Evolutionary conservation across 1,140 invertebrate species (phyloP), one percentile per base, ranked within the genome.

Genomic region (Calephelis virginiensis): DNA sequence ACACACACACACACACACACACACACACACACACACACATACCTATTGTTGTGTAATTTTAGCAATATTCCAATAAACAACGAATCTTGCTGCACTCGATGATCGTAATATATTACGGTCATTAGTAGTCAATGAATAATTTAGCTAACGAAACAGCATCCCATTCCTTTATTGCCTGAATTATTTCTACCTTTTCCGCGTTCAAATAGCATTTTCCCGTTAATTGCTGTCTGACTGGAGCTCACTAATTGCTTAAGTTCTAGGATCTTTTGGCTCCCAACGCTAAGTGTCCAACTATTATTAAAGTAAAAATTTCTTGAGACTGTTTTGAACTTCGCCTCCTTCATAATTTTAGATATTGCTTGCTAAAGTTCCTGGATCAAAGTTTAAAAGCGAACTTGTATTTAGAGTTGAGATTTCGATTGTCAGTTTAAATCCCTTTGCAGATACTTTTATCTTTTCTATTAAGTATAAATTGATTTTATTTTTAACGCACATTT

Each of bases 201-300:
- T 83, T 85, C 83, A 85, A 87, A 88, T 88, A 85, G 82, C 82
- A 85, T 86, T 74, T 83, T 83, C 80, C 75, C 83, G 73, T 86
- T 89, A 89, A 89, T 89, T 89, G 85, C 86, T 86, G 86, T 89
- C 85, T 83, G 83, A 81, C 82, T 87, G 73, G 81, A 82, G 75
- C 80, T 84, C 82, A 81, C 86, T 89, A 89, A 89, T 89, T 89
- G 86, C 86, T 89, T 88, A 89, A 89, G 84, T 88, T 89, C 83
- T 76, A 76, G 73, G 82, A 89, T 87, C 85, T 86, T 82, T 79
- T 84, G 74, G 81, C 83, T 65, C 78, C 80, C 76, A 79, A 67
- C 75, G 76, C 74, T 78, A 83, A 88, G 81, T 86, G 84, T 82
- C 80, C 75, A 81, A 84, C 75, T 87, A 83, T 81, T 82, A 83